phyloP scores from a whole-genome alignment of 2,797 vertebrate species.

The Gymnodraco acuticeps region DNA sequence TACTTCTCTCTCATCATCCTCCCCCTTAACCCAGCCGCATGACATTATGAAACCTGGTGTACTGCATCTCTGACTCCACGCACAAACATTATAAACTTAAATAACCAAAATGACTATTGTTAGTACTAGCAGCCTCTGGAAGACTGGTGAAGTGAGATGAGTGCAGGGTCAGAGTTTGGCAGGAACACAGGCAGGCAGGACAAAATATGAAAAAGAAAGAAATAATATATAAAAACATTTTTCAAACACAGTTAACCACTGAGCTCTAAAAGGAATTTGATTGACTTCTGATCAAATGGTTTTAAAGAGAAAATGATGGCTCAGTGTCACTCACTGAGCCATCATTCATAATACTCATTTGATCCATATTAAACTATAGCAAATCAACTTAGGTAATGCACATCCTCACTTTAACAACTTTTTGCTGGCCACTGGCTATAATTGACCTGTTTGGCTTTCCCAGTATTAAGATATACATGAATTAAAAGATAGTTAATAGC shows the following conservation, averaged over 20 bases:
- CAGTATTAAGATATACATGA: conserved; percentile 62
- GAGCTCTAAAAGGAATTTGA: background rate
- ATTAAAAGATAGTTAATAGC: conserved; percentile 75
- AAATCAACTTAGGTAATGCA: conserved; percentile 18
- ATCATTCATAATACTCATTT: conserved; percentile 9
- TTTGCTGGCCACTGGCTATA: conserved; percentile 67
- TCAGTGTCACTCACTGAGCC: background rate
- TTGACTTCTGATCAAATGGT: background rate
- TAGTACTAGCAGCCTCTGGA: no score
- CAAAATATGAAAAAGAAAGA: no score
- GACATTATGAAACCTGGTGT: conserved; percentile 56
- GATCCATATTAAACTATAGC: conserved; percentile 22
- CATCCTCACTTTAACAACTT: conserved; percentile 35
- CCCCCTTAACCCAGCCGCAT: conserved; percentile 52
- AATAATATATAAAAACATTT: no score
- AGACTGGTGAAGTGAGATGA: no score
- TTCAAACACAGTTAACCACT: no score
- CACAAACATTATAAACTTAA: background rate
- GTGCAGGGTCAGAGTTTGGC: no score
- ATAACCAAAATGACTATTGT: no score
- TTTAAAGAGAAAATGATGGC: background rate
- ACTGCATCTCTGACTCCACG: conserved; percentile 39
- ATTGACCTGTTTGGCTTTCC: conserved; percentile 69
- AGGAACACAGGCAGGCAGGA: no score
- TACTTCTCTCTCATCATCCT: conserved; percentile 53